These are phyloP conservation scores for Phallusia fumigata DNA, from an alignment of 23 tunicate genomes.

Conservation along the genomic window DNA sequence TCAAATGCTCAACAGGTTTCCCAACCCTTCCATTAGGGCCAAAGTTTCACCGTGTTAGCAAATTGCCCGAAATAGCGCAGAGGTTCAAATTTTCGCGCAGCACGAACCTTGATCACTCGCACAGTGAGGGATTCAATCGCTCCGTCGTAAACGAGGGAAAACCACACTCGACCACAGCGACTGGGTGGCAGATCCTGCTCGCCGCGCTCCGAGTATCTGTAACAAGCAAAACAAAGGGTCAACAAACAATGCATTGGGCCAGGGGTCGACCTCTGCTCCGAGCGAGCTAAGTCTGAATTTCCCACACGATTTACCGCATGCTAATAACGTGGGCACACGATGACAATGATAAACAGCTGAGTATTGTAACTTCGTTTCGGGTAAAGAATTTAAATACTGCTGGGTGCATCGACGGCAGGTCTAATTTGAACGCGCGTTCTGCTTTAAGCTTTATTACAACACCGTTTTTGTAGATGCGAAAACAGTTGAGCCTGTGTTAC, in stretches of 20 bases:
- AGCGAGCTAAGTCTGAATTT: not conserved
- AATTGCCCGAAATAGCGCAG: too few relatives aligned
- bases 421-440: too few relatives aligned
- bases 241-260: not conserved
- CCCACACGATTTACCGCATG: too few relatives aligned
- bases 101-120: conserved; percentile 72
- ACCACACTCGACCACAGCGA: conserved; percentile 85
- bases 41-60: too few relatives aligned
- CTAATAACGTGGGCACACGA: not conserved
- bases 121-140: conserved; percentile 86
- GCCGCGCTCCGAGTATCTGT: conserved; percentile 30
- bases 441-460: too few relatives aligned
- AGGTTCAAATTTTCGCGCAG: not conserved
- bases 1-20: too few relatives aligned
- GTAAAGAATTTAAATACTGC: too few relatives aligned
- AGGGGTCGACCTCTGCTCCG: not conserved
- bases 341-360: not conserved
- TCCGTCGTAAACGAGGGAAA: conserved; percentile 80
- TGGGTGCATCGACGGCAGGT: too few relatives aligned
- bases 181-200: conserved; percentile 42
- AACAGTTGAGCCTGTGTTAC: too few relatives aligned
- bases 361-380: too few relatives aligned
- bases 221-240: not conserved
- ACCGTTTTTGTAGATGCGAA: too few relatives aligned
- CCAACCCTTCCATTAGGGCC: too few relatives aligned